A percentile compares a stretch with the other conserved stretches of the same genome.
Conservation (phyloP, 2,888 invertebrate genomes). For the Mesoligia furuncula region DNA sequence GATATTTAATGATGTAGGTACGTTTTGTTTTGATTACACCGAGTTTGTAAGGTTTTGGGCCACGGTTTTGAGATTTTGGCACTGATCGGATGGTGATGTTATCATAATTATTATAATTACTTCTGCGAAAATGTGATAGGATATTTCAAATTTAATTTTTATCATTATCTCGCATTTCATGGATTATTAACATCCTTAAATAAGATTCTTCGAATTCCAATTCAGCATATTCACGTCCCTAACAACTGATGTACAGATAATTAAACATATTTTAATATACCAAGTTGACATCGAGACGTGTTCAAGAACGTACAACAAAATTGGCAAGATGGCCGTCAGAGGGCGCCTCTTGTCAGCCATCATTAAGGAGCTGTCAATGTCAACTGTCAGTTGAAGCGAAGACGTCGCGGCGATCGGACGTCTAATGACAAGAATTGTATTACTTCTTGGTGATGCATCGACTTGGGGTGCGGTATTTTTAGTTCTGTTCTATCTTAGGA, state of each 20-base stretch:
- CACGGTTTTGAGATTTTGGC: constrained; percentile 34
- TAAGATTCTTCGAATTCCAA: constrained; percentile 26
- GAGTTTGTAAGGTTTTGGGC: constrained; percentile 64
- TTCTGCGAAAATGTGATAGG: constrained; percentile 20
- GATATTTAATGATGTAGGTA: constrained; percentile 78
- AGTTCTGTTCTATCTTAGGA: constrained; percentile 41
- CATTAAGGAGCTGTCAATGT: constrained; percentile 79
- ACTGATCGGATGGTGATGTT: constrained; percentile 45
- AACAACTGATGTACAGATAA: constrained; percentile 56
- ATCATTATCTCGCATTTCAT: constrained; percentile 28
- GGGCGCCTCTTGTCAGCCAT: constrained; percentile 76
- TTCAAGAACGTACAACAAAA: constrained; percentile 67
- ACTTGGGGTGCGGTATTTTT: constrained; percentile 59
- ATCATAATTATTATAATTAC: constrained; percentile 33
- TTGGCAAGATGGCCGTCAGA: constrained; percentile 69
- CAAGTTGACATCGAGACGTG: constrained; percentile 67
- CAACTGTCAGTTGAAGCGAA: constrained; percentile 70
- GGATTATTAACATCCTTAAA: constrained; percentile 26
- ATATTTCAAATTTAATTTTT: constrained; percentile 18
- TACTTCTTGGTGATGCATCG: constrained; percentile 65
- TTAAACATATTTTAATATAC: constrained; percentile 66
- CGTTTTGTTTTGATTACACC: constrained; percentile 67
- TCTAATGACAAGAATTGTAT: constrained; percentile 70
- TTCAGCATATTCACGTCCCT: constrained; percentile 30
- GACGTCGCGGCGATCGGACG: constrained; percentile 65